phyloP scores from a whole-genome alignment of 2,888 invertebrate genomes.

The Thymelicus sylvestris region DNA sequence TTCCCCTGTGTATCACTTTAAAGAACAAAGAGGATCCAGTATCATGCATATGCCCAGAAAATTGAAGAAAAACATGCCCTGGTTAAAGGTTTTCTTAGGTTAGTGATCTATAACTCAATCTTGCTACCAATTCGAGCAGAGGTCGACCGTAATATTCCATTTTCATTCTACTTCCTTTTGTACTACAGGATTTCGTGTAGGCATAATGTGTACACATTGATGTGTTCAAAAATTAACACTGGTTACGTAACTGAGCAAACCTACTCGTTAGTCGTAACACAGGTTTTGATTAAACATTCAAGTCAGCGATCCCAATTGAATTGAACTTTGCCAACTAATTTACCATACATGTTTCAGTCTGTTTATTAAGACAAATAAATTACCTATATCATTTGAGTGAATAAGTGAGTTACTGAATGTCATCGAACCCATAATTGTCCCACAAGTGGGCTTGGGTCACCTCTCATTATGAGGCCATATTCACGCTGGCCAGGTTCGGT shows the following conservation, averaged over 20 bases:
- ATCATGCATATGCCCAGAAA: conserved; percentile 5
- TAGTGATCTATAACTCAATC: not conserved
- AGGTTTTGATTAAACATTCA: no score
- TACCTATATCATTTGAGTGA: no score
- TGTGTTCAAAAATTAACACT: not conserved
- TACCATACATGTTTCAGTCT: not conserved
- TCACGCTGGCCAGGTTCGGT: no score
- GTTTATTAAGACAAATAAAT: no score
- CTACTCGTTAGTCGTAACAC: not conserved
- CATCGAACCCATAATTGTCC: no score
- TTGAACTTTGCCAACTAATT: no score
- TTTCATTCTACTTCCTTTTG: no score
- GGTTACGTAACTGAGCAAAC: not conserved
- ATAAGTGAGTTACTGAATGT: no score
- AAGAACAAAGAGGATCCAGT: conserved; percentile 1
- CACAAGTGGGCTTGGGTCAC: no score
- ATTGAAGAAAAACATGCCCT: conserved; percentile 12
- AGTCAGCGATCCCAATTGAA: no score
- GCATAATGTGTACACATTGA: not conserved
- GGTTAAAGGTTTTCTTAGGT: not conserved
- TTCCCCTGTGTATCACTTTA: not conserved
- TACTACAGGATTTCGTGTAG: not conserved
- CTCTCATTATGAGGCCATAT: no score
- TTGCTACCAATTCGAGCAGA: not conserved
- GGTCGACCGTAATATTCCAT: no score